A percentile compares a stretch with the other conserved stretches of the same genome.
These are phyloP conservation scores for Phyllotis vaccarum DNA, from an alignment of 2,797 vertebrate species.

Conservation along the genomic window DNA sequence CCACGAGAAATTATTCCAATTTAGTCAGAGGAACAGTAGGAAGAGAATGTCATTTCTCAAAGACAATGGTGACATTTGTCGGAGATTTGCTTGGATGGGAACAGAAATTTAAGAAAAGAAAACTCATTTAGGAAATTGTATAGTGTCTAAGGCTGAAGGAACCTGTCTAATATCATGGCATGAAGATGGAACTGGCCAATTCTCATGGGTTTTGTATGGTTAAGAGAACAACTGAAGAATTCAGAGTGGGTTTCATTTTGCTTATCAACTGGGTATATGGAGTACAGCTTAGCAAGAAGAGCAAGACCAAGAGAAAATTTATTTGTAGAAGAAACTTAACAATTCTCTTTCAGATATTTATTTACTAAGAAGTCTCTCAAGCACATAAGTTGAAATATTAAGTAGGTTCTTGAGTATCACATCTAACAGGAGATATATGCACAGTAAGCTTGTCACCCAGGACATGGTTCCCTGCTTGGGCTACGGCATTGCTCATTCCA, in stretches of 20 bases:
- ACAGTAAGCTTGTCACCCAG: neutral
- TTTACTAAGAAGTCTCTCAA: neutral
- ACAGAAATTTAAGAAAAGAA: neutral
- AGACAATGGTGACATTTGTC: neutral
- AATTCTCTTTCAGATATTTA: conserved; percentile 33
- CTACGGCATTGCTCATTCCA: neutral
- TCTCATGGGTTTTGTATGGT: neutral
- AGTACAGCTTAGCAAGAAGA: neutral
- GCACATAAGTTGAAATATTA: neutral
- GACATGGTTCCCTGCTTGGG: neutral
- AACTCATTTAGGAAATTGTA: neutral
- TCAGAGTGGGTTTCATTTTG: neutral
- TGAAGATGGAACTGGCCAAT: neutral
- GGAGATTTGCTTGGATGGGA: neutral
- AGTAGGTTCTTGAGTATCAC: neutral
- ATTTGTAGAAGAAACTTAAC: conserved; percentile 1
- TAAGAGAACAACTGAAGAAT: neutral
- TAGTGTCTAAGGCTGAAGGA: accelerated
- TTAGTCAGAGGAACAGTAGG: neutral
- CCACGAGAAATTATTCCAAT: neutral
- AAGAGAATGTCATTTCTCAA: conserved; percentile 6
- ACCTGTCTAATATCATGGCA: neutral
- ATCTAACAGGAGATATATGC: neutral
- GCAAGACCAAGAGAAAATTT: neutral
- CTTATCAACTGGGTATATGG: neutral